A percentile compares a stretch with the other conserved stretches of the same genome.
Conservation (phyloP, 2,888 invertebrate genomes). For the Eilema sororculum region DNA sequence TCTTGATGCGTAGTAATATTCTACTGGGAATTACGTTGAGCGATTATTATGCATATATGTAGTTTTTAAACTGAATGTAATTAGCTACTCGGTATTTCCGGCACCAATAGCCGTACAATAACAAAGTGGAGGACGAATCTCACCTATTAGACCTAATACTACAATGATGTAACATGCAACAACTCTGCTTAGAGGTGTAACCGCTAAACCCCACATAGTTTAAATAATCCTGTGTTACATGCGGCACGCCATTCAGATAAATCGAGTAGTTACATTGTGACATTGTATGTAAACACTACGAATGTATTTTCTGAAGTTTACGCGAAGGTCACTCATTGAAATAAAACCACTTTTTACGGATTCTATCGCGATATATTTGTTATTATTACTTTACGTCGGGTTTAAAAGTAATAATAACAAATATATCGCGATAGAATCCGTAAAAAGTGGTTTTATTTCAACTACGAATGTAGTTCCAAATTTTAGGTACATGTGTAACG, state of each 20-base stretch:
- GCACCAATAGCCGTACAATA: not conserved
- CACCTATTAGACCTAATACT: not conserved
- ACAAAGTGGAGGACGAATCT: not conserved
- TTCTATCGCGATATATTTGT: too few relatives aligned
- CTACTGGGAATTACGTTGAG: conserved; percentile 34
- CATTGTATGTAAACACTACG: not conserved
- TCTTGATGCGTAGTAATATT: conserved; percentile 28
- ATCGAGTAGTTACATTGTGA: not conserved
- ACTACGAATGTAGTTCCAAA: too few relatives aligned
- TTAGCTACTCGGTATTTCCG: not conserved
- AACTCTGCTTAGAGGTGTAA: too few relatives aligned
- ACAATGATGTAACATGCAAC: not conserved
- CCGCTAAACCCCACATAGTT: not conserved
- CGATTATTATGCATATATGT: not conserved
- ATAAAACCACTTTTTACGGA: too few relatives aligned
- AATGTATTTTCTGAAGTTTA: not conserved
- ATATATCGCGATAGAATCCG: too few relatives aligned
- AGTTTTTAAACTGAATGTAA: not conserved
- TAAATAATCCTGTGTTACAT: not conserved
- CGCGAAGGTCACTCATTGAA: not conserved
- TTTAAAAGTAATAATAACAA: too few relatives aligned
- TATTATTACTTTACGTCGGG: too few relatives aligned
- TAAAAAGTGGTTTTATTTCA: too few relatives aligned
- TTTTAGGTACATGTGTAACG: too few relatives aligned
- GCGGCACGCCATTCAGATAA: not conserved